phyloP scores from a whole-genome alignment of 2,113 vertebrate species.

The Tetrao urogallus region DNA sequence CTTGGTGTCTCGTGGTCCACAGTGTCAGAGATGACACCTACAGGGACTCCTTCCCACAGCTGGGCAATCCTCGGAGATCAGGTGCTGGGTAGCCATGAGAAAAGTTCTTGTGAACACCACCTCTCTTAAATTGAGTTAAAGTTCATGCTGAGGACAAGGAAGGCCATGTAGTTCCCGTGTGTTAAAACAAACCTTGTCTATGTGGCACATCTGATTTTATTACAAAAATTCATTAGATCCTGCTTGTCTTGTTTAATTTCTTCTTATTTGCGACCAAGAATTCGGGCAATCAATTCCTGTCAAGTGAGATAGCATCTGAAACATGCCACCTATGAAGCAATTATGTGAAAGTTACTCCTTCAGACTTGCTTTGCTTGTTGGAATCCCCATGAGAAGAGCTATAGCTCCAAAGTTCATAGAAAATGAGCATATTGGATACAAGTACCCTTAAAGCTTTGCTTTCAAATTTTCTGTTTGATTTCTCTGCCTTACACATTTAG shows the following conservation, averaged over 20 bases:
- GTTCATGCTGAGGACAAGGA: background rate
- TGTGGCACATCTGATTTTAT: background rate
- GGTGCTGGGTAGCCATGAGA: background rate
- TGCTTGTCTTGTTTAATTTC: background rate
- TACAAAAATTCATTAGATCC: background rate
- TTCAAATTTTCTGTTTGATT: background rate
- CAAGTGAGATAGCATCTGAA: background rate
- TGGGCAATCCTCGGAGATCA: background rate
- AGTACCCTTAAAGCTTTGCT: background rate
- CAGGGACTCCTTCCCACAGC: background rate
- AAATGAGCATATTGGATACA: background rate
- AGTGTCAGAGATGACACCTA: background rate
- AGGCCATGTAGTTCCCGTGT: background rate
- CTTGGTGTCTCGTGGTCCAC: background rate
- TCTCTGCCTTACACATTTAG: background rate
- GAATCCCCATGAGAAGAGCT: background rate
- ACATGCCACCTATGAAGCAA: background rate
- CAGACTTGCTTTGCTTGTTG: background rate
- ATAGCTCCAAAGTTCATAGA: background rate
- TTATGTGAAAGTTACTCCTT: background rate
- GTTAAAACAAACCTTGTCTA: background rate
- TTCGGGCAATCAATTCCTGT: background rate
- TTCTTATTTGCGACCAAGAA: background rate
- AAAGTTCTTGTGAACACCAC: fast-evolving
- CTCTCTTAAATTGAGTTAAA: background rate